A percentile compares a stretch with the other conserved stretches of the same genome.
Evolutionary conservation across 1,140 invertebrate genomes (phyloP).

Genomic region (Yoshiicerus persimilis): DNA sequence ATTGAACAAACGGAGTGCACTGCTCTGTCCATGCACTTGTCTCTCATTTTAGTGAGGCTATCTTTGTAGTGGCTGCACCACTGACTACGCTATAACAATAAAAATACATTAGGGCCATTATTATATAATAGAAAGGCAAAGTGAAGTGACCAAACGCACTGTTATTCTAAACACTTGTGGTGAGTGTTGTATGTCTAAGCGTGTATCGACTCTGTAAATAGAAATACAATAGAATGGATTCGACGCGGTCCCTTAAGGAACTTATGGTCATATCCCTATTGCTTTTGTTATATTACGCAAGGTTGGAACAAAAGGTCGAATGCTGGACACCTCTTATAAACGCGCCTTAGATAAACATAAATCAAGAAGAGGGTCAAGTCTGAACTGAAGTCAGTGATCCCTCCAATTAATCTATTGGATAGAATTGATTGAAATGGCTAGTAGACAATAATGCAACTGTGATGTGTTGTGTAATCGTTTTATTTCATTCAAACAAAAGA

Average conservation of each 20-base stretch:
- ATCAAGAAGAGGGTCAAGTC: not conserved
- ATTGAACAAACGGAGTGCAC: not conserved
- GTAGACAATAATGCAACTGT: not conserved
- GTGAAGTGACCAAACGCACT: not conserved
- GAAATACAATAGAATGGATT: not conserved
- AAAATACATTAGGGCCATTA: not conserved
- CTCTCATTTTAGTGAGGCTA: not conserved
- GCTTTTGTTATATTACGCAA: not conserved
- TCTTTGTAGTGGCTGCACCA: not conserved
- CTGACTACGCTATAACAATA: not conserved
- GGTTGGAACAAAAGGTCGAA: not conserved
- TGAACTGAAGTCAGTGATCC: no score
- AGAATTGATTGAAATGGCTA: not conserved
- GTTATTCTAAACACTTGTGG: not conserved
- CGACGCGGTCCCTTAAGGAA: not conserved
- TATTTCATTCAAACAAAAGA: not conserved
- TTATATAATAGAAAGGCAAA: not conserved
- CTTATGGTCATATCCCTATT: not conserved
- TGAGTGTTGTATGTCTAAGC: not conserved
- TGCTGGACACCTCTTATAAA: not conserved
- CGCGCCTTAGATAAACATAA: not conserved
- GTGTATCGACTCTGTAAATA: not conserved
- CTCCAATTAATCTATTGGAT: not conserved
- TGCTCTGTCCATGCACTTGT: not conserved
- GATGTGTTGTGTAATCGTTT: not conserved